Evolutionary conservation across 2,113 vertebrate species (phyloP).

Genomic region (Cnemophilus loriae): DNA sequence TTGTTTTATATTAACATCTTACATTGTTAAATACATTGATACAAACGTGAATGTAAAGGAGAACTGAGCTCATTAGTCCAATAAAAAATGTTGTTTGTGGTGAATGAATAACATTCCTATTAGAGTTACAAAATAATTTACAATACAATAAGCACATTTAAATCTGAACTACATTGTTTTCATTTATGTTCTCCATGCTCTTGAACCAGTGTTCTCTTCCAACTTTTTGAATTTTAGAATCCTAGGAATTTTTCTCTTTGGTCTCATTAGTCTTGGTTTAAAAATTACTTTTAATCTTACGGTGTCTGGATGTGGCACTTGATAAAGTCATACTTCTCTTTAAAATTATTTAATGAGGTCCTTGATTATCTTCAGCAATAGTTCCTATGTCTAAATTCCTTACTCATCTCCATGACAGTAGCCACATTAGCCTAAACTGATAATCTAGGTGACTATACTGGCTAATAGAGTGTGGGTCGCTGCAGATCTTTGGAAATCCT

Average conservation of each 20-base stretch:
- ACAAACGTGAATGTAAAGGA: not conserved
- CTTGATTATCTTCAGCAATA: not conserved
- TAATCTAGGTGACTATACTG: not conserved
- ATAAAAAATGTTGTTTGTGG: not conserved
- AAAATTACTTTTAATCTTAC: not conserved
- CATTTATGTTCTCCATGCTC: not conserved
- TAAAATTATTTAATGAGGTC: not conserved
- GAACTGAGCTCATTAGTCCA: not conserved
- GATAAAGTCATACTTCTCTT: not conserved
- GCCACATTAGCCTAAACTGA: not conserved
- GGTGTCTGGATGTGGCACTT: not conserved
- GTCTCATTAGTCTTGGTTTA: not conserved
- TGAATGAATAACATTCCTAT: not conserved
- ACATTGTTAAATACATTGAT: not conserved
- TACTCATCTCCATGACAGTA: not conserved
- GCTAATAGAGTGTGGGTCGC: not conserved
- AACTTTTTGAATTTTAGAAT: not conserved
- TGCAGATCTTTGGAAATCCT: not conserved
- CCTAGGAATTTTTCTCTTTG: not conserved
- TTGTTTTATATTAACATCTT: not conserved
- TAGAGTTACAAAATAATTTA: not conserved
- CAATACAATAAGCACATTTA: not conserved
- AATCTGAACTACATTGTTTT: not conserved
- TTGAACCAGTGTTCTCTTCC: not conserved
- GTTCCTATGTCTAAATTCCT: not conserved